phyloP scores from a whole-genome alignment of 2,888 invertebrate genomes.

The Eulithis testata region DNA sequence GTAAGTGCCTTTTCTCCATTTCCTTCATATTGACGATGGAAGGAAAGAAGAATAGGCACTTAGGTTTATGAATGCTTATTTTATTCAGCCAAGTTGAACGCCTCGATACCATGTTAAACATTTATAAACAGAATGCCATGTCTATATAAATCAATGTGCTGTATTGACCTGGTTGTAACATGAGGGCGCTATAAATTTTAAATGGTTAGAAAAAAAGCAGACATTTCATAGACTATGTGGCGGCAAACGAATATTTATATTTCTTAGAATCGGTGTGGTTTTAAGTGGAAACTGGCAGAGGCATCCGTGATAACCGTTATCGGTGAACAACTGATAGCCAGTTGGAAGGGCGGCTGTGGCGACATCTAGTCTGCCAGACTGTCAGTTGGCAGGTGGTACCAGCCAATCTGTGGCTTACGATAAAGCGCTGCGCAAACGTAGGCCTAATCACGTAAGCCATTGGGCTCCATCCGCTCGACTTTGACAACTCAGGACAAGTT shows the following conservation, averaged over 20 bases:
- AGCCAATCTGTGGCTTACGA: constrained; percentile 29
- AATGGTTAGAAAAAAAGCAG: constrained; percentile 26
- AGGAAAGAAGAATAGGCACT: constrained; percentile 2
- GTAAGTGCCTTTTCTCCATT: constrained; percentile 6
- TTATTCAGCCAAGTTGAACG: constrained; percentile 10
- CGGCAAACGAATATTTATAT: constrained; percentile 26
- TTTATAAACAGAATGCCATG: constrained; percentile 12
- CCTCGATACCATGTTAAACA: constrained; percentile 13
- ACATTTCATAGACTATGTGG: constrained; percentile 28
- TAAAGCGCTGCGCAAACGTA: constrained; percentile 1
- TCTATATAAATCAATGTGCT: constrained; percentile 16
- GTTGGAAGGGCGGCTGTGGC: constrained; percentile 57
- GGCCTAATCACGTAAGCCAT: not conserved
- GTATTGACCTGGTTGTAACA: constrained; percentile 18
- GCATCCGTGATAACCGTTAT: constrained; percentile 55
- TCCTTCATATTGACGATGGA: not conserved
- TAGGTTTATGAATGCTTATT: constrained; percentile 6
- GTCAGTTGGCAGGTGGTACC: constrained; percentile 13
- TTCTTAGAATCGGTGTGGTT: constrained; percentile 47
- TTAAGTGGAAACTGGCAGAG: constrained; percentile 54
- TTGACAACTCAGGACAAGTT: too few species aligned
- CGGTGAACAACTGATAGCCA: constrained; percentile 59
- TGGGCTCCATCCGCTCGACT: too few species aligned
- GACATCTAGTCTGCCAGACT: constrained; percentile 63
- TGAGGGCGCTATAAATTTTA: constrained; percentile 16